Evolutionary conservation across 2,888 invertebrate genomes (phyloP).

Genomic region (Caenorhabditis becei): DNA sequence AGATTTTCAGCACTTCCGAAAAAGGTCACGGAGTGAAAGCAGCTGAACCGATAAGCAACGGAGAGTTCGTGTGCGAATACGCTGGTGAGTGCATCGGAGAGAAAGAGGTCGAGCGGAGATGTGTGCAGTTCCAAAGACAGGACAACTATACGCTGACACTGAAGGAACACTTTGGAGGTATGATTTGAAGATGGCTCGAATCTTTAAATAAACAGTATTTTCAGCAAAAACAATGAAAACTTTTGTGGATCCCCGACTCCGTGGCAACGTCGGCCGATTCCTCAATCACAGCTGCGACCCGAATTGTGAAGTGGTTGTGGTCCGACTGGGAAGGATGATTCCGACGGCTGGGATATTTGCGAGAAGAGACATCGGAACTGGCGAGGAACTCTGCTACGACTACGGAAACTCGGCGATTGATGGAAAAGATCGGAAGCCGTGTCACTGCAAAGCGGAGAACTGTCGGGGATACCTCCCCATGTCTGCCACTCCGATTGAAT

Average conservation of each 20-base stretch:
- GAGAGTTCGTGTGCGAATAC: constrained; percentile 74
- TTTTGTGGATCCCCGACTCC: constrained; percentile 69
- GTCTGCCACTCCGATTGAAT: constrained; percentile 46
- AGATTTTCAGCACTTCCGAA: constrained; percentile 46
- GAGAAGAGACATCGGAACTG: constrained; percentile 57
- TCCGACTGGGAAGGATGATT: constrained; percentile 68
- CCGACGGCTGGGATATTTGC: constrained; percentile 75
- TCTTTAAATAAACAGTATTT: not conserved
- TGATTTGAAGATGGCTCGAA: not conserved
- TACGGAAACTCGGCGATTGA: constrained; percentile 65
- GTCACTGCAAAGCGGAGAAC: constrained; percentile 52
- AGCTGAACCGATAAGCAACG: constrained; percentile 62
- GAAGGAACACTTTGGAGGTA: constrained; percentile 68
- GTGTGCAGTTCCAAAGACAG: constrained; percentile 7
- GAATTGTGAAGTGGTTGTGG: constrained; percentile 70
- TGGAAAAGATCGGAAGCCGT: constrained; percentile 38
- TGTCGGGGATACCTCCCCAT: constrained; percentile 66
- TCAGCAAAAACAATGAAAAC: constrained; percentile 31
- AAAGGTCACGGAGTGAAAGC: constrained; percentile 72
- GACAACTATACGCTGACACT: constrained; percentile 77
- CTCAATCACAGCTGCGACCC: constrained; percentile 79
- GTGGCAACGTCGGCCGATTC: constrained; percentile 76
- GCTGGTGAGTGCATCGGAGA: constrained; percentile 70
- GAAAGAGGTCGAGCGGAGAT: constrained; percentile 70
- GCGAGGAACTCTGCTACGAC: constrained; percentile 76